phyloP scores from a whole-genome alignment of 2,797 vertebrate genomes.

The Etheostoma nigrum region DNA sequence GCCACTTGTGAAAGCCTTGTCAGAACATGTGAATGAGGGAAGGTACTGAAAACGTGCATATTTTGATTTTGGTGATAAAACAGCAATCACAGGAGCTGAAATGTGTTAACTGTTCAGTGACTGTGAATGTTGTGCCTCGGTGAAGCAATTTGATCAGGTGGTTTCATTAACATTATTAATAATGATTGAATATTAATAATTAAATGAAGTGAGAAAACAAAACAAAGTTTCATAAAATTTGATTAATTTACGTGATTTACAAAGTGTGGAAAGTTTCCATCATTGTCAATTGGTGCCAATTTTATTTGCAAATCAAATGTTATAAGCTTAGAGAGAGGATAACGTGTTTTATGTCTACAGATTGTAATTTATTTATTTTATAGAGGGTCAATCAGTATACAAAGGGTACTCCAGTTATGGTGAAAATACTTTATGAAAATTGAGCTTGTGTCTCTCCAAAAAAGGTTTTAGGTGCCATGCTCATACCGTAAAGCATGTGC shows the following conservation, averaged over 20 bases:
- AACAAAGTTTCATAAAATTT: slow-evolving; percentile 4
- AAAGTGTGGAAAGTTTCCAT: slow-evolving; percentile 1
- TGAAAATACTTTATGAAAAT: slow-evolving; percentile 12
- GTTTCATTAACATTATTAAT: no score
- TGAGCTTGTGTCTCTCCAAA: background rate
- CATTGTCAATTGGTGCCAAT: slow-evolving; percentile 17
- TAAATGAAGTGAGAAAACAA: slow-evolving; percentile 1
- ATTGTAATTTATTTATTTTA: slow-evolving; percentile 30
- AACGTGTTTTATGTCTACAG: slow-evolving; percentile 25
- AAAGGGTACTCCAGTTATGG: slow-evolving; percentile 7
- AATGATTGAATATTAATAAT: no score
- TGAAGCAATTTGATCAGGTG: slow-evolving; percentile 16
- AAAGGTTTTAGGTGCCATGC: slow-evolving; percentile 4
- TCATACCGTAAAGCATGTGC: slow-evolving; percentile 27
- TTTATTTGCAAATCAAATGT: slow-evolving; percentile 36
- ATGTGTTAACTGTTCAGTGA: slow-evolving; percentile 75
- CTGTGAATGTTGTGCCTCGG: slow-evolving; percentile 23
- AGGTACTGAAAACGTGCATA: slow-evolving; percentile 73
- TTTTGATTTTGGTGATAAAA: slow-evolving; percentile 84
- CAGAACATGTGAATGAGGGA: slow-evolving; percentile 75
- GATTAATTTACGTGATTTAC: slow-evolving; percentile 2
- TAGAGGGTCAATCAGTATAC: slow-evolving; percentile 6
- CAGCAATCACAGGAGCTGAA: slow-evolving; percentile 60
- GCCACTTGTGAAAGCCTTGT: slow-evolving; percentile 72
- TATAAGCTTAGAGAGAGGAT: background rate